Percentiles rank a stretch among this genome's conserved stretches.
These are phyloP conservation scores for Planococcus citri DNA, from an alignment of 1,140 invertebrate genomes.

Conservation along the genomic window DNA sequence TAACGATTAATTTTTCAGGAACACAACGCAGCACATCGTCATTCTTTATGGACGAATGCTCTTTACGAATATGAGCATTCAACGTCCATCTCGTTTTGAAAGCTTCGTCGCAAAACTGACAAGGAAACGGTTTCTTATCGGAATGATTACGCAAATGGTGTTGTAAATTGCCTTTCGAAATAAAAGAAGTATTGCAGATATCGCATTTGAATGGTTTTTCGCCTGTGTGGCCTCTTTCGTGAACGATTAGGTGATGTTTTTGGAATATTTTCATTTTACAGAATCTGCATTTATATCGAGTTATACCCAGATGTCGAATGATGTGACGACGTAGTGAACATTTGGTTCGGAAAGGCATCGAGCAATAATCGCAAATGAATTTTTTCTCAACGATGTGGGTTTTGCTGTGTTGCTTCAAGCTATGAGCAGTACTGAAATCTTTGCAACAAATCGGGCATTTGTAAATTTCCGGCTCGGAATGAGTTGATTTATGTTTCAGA, in stretches of 20 bases:
- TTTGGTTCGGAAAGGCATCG: conserved; percentile 40
- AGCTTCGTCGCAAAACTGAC: conserved; percentile 54
- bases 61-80: conserved; percentile 34
- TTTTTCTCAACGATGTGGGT: conserved; percentile 59
- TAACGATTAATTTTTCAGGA: too few species aligned
- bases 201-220: conserved; percentile 38
- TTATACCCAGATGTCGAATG: conserved; percentile 23
- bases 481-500: not conserved
- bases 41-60: conserved; percentile 41
- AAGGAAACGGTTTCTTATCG: conserved; percentile 56
- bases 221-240: conserved; percentile 37
- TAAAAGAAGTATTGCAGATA: conserved; percentile 47
- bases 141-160: conserved; percentile 56
- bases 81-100: conserved; percentile 54
- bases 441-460: conserved; percentile 41
- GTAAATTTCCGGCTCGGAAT: conserved; percentile 31
- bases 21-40: not conserved
- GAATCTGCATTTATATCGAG: not conserved
- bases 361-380: conserved; percentile 54
- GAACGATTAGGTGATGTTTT: conserved; percentile 24
- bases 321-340: conserved; percentile 51
- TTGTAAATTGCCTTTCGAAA: conserved; percentile 42
- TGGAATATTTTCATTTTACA: not conserved
- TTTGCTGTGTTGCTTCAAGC: conserved; percentile 47
- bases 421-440: conserved; percentile 47